These are phyloP conservation scores for Xylocampa areola DNA, from an alignment of 2,888 invertebrate species.

Conservation along the genomic window DNA sequence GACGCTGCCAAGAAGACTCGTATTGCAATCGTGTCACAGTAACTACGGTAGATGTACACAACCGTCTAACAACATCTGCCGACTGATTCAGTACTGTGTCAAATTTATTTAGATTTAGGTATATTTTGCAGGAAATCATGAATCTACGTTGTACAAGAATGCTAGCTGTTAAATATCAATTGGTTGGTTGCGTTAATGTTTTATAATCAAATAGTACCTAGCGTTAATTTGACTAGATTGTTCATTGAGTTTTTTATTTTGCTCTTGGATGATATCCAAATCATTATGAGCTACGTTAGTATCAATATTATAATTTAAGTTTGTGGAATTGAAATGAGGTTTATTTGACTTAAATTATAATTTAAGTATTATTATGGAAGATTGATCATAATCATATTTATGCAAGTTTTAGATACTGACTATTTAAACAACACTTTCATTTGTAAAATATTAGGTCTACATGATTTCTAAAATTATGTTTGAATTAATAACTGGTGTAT, in stretches of 20 bases:
- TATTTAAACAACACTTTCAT: no score
- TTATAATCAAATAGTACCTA: not conserved
- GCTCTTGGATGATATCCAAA: conserved; percentile 49
- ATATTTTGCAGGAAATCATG: conserved; percentile 19
- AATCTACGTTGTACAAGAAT: conserved; percentile 15
- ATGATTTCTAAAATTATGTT: no score
- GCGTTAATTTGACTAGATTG: conserved; percentile 11
- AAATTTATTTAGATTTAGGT: conserved; percentile 18
- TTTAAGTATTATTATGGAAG: no score
- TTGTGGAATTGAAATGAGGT: conserved; percentile 3
- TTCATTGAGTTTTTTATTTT: conserved; percentile 20
- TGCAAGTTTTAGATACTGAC: no score
- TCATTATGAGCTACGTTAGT: conserved; percentile 13
- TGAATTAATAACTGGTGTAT: no score
- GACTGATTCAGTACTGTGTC: conserved; percentile 34
- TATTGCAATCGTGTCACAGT: conserved; percentile 83
- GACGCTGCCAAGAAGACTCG: conserved; percentile 86
- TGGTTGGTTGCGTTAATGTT: conserved; percentile 10
- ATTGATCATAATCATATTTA: no score
- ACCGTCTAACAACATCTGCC: conserved; percentile 50
- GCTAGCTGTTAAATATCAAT: conserved; percentile 9
- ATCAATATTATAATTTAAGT: conserved; percentile 1
- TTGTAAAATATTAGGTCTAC: no score
- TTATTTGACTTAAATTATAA: not conserved
- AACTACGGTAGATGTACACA: conserved; percentile 55